Base-by-base conservation (phyloP, 2,797 vertebrate species). In the Cirrhinus molitorella region DNA sequence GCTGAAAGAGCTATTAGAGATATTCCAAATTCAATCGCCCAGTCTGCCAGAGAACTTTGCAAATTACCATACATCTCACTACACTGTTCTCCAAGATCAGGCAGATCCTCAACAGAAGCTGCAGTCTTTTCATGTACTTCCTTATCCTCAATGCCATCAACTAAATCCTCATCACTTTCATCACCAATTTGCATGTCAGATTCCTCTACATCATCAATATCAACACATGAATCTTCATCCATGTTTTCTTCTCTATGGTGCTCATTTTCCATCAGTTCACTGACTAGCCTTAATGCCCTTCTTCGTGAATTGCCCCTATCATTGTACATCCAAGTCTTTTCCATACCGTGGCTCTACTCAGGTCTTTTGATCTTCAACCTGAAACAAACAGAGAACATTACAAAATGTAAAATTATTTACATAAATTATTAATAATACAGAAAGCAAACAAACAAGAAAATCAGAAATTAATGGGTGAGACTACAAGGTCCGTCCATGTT, bases 311-410 rank as follows among this genome's bases (percentile, higher is more conserved):
- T 72, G 17, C 70, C 37, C 25, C 70, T 72, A 81, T 0, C 70
- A 72, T 72, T 72, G 47, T 51, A 72, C 70, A 47, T 51, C 70
- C 45, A 51, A 51, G n/a, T 45, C 47, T 72, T 72, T 31, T 51
- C 70, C 70, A 51, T 51, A 51, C 43, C 23, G 14, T 49, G 45
- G 40, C 47, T 72, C 51, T 51, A 21, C 16, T 49, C n/a, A 51
- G n/a, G 25, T 23, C 16, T 72, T 51, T 72, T 31, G 47, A 31
- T 51, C 43, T 71, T 71, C 16, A 16, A 4, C 70, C 70, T 72
- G 16, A 70, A 70, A 47, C 67, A 70, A 70, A 70, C n/a, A 63
- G 7, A 59, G 21, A 67, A 67, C 4, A 68, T 40, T 47, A 28
- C 7, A 71, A 70, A 45, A n/a, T 51, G 49, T 51, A 51, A 51